Evolutionary conservation across 2,888 invertebrate genomes (phyloP).

Genomic region (Fragum sueziense): DNA sequence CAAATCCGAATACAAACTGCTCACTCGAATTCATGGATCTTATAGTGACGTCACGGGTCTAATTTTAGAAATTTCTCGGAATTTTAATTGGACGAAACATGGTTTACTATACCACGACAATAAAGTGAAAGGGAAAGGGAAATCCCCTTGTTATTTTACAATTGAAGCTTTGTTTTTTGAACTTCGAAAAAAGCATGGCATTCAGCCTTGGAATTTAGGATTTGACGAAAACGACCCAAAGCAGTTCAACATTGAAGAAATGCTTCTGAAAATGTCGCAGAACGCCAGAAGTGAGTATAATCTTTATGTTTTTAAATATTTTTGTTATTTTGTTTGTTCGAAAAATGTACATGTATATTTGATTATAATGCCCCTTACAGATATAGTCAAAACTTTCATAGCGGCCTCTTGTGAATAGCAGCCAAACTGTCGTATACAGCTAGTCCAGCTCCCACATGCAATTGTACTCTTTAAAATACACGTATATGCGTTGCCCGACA

Average conservation of each 20-base stretch:
- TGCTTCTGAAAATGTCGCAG: constrained; percentile 36
- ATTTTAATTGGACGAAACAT: constrained; percentile 72
- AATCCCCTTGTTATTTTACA: constrained; percentile 87
- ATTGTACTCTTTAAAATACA: no score
- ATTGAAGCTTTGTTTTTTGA: constrained; percentile 86
- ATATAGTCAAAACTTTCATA: no score
- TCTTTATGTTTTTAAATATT: neutral
- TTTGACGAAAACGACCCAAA: constrained; percentile 28
- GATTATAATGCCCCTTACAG: no score
- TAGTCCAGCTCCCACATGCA: no score
- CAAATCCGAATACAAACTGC: constrained; percentile 86
- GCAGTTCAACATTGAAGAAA: constrained; percentile 6
- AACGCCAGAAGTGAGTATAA: constrained; percentile 30
- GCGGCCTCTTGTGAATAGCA: no score
- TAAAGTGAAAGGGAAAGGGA: constrained; percentile 45
- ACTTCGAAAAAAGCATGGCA: neutral
- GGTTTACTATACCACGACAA: constrained; percentile 73
- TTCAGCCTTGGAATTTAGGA: constrained; percentile 2
- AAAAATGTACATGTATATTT: neutral
- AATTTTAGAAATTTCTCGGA: constrained; percentile 61
- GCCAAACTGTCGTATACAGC: no score
- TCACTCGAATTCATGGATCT: constrained; percentile 85
- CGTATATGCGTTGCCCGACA: no score
- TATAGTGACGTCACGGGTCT: constrained; percentile 72
- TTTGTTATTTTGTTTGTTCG: neutral